Percentiles rank a stretch among this genome's conserved stretches.
phyloP scores from a whole-genome alignment of 2,888 invertebrate species.

The Amphipoea oculea region DNA sequence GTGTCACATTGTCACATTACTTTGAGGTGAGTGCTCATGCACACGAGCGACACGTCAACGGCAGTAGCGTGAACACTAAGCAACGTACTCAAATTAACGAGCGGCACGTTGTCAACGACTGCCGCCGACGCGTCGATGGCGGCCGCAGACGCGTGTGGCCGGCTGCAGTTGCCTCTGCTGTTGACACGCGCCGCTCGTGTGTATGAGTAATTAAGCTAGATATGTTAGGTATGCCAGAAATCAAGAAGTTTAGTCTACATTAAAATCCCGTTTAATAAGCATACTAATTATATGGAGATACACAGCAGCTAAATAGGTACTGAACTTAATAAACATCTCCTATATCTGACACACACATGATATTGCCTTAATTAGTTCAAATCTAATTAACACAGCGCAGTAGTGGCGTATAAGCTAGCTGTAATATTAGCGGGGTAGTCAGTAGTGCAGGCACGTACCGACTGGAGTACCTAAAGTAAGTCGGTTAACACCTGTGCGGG shows the following conservation, averaged over 20 bases:
- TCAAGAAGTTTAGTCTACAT: neutral
- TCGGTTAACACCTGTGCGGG: slow-evolving; percentile 28
- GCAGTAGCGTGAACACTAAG: no score
- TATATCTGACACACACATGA: slow-evolving; percentile 3
- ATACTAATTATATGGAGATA: neutral
- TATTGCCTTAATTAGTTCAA: slow-evolving; percentile 24
- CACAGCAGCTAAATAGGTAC: neutral
- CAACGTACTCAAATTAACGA: no score
- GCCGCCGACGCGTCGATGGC: no score
- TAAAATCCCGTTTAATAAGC: neutral
- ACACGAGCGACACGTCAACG: no score
- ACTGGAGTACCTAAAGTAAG: neutral
- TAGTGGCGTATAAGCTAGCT: slow-evolving; percentile 6
- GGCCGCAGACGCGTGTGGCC: no score
- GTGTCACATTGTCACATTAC: no score
- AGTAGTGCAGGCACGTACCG: slow-evolving; percentile 42
- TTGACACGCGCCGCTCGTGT: no score
- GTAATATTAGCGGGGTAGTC: slow-evolving; percentile 8
- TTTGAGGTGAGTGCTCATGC: no score
- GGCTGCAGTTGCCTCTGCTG: no score
- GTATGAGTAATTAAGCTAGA: neutral
- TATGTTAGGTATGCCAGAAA: neutral
- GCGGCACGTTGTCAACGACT: no score
- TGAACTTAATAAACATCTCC: neutral
- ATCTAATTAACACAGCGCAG: slow-evolving; percentile 40